Base-by-base conservation (phyloP, 1,140 invertebrate species). In the Sarcophaga peregrina region DNA sequence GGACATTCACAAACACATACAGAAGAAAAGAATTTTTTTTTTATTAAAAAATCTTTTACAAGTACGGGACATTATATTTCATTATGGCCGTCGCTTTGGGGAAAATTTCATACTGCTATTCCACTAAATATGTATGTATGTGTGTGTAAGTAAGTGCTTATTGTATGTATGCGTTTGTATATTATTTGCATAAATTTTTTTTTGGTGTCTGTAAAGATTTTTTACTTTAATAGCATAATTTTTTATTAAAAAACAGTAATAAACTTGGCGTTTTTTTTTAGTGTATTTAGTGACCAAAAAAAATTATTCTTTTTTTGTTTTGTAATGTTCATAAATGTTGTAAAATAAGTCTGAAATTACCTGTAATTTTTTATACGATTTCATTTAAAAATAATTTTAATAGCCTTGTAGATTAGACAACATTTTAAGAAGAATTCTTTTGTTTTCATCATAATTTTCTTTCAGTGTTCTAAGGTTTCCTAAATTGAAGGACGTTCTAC, bases 1-100 rank as follows among this genome's bases (percentile, higher is more conserved):
- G 52, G 25, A 83, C 80, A 83, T 62, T 82, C 83, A 83, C 83
- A 75, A 74, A 75, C 83, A 82, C 78, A 48, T 48, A 83, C 25
- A 81, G 68, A 82, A 81, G n/a, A 46, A 82, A 82, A 80, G 62
- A 46, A 81, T 80, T 80, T 15, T 15, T 81, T 80, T 73, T 8
- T 68, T 78, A 37, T 83, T n/a, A n/a, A 48, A 75, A 80, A 68
- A 68, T 8, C 11, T 76, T 74, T 25, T 74, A 11, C 1, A 7
- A 13, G n/a, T n/a, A n/a, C n/a, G 13, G 15, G 45, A 50, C 11
- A 50, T 17, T 20, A 50, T 52, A 52, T 46, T 76, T 76, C 25
- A 37, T 47, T 78, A 9, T 52, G 50, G 47, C 20, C 25, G 4
- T n/a, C 17, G 62, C 20, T 68, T 68, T 68, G n/a, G n/a, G 62